phyloP scores from a whole-genome alignment of 2,888 invertebrate genomes.

The Prenolepis imparis region DNA sequence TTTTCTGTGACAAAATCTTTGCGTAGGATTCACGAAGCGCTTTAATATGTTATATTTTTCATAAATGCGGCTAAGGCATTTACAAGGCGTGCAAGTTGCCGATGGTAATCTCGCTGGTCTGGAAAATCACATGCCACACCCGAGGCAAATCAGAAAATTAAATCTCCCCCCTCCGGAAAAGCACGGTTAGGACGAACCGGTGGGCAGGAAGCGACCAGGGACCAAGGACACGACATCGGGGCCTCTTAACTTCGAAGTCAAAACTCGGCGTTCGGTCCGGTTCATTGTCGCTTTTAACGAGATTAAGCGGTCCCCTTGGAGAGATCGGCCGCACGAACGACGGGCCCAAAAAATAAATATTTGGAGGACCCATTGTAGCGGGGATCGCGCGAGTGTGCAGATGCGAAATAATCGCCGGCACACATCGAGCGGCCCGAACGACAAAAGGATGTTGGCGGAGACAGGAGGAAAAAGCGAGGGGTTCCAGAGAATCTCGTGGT shows the following conservation, averaged over 20 bases:
- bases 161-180: conserved; percentile 70
- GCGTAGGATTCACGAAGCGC: background rate
- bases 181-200: background rate
- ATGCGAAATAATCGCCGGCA: conserved; percentile 70
- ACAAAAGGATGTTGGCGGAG: conserved; percentile 47
- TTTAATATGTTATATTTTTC: conserved; percentile 1
- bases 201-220: conserved; percentile 37
- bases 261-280: conserved; percentile 65
- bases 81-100: background rate
- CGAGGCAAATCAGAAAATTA: conserved; percentile 76
- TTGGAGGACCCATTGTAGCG: conserved; percentile 82
- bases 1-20: background rate
- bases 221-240: conserved; percentile 46
- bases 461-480: conserved; percentile 10
- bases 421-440: conserved; percentile 13
- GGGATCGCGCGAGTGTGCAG: conserved; percentile 71
- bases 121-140: conserved; percentile 63
- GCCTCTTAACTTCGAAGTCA: conserved; percentile 80
- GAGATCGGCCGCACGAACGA: conserved; percentile 72
- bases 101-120: conserved; percentile 44
- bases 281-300: conserved; percentile 79
- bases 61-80: conserved; percentile 3
- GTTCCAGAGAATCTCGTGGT: conserved; percentile 15
- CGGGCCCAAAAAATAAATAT: conserved; percentile 82
- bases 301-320: conserved; percentile 80